Evolutionary conservation across 2,888 invertebrate genomes (phyloP), one percentile per base, ranked within the genome.

Genomic region (Caenorhabditis sp.): DNA sequence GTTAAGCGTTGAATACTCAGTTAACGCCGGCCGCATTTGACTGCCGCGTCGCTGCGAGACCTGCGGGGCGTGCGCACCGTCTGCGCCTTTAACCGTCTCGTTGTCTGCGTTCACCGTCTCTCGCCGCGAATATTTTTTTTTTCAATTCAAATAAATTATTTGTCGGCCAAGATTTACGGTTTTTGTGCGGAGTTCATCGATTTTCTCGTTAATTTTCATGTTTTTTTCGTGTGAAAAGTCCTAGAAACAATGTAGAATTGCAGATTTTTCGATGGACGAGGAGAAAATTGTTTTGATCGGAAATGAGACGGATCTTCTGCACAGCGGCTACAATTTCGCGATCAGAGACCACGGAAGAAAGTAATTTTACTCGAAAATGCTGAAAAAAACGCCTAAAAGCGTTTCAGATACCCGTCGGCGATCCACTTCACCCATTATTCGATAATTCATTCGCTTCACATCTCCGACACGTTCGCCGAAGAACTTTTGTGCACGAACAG

Each of bases 261-360:
- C 30, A 48, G 61, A 6, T 8, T 37, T n/a, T 9, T 39, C 17
- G 41, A 83, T 83, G 84, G 88, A 84, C 41, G 85, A 85, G 37
- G 87, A 84, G 9, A 82, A 82, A 71, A 86, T 88, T 58, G 81
- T 88, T 15, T 62, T 88, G 22, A 77, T 88, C 41, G 87, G 87
- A 9, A 85, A 86, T 74, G 88, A 88, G 48, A 77, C 84, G 24
- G 88, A 88, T 56, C 73, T 86, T 30, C 76, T 88, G 30, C 88
- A 88, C 55, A 85, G 83, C 43, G 88, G 87, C 17, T 87, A 82
- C 73, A 81, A 75, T 35, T 81, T 81, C 59, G 82, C 88, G 5
- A 80, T 88, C 5, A 86, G 75, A 41, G 82, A 86, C 30, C 73
- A 61, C 9, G 88, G 86, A 26, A 86, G 83, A 72, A 59, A 88